These are phyloP conservation scores for Torymus aiolomorphi DNA, from an alignment of 2,888 invertebrate genomes.

Conservation along the genomic window DNA sequence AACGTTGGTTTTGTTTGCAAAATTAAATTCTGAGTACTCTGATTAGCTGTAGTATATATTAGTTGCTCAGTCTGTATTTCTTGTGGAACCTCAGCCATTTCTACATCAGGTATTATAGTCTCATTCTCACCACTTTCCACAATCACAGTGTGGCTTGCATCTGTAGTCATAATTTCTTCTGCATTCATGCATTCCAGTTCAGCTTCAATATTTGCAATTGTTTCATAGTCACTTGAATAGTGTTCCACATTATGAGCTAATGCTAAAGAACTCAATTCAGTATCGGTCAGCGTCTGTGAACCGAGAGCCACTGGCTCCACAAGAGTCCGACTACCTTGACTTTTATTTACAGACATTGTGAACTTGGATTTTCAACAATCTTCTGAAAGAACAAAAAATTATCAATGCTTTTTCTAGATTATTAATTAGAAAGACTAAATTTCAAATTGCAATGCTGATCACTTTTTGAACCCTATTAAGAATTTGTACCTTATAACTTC, in stretches of 20 bases:
- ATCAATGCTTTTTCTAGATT: no score
- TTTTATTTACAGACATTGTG: conserved; percentile 70
- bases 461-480: neutral
- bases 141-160: conserved; percentile 62
- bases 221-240: conserved; percentile 73
- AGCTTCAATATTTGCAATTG: conserved; percentile 74
- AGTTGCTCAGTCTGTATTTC: conserved; percentile 69
- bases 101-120: conserved; percentile 69
- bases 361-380: conserved; percentile 27
- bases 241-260: conserved; percentile 68
- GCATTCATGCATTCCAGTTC: conserved; percentile 74
- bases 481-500: neutral
- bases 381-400: conserved; percentile 35
- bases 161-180: conserved; percentile 73
- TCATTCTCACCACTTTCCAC: conserved; percentile 54
- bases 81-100: conserved; percentile 70
- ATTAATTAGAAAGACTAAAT: no score
- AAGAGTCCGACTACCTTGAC: conserved; percentile 67
- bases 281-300: conserved; percentile 67
- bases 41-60: conserved; percentile 69
- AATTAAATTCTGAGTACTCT: conserved; percentile 69
- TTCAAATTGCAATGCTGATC: no score
- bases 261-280: conserved; percentile 69
- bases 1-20: conserved; percentile 73
- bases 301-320: conserved; percentile 67